Percentiles rank a stretch among this genome's conserved stretches.
These are phyloP conservation scores for Lasioglossum leucozonium DNA, from an alignment of 2,888 invertebrate species.

Conservation along the genomic window DNA sequence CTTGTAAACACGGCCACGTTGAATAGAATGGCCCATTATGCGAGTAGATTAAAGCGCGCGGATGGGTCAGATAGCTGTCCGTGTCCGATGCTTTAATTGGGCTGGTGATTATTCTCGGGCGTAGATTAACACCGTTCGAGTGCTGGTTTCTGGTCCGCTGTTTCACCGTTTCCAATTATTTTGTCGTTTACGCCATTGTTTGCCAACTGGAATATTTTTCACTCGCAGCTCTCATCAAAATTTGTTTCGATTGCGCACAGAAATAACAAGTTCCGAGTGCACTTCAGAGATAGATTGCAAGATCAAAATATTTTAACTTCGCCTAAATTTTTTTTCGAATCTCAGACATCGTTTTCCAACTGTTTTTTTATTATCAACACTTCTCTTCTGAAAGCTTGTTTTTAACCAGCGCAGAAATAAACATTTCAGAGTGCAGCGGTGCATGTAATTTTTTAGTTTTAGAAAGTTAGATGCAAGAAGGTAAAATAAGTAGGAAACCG, in stretches of 20 bases:
- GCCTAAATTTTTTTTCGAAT: too few relatives aligned
- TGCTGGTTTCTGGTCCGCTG: background rate
- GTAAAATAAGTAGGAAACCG: background rate
- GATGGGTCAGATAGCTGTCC: background rate
- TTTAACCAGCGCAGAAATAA: background rate
- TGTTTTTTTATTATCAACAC: too few relatives aligned
- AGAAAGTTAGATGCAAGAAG: background rate
- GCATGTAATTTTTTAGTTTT: background rate
- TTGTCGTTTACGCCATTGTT: background rate
- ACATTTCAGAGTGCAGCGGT: background rate
- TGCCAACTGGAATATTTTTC: background rate
- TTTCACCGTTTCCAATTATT: background rate
- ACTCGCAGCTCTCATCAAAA: background rate
- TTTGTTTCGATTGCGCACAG: too few relatives aligned
- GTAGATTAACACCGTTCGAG: background rate
- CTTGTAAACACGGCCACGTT: background rate
- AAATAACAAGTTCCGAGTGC: too few relatives aligned
- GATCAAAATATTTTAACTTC: too few relatives aligned
- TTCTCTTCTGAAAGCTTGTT: background rate
- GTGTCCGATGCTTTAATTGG: constrained; percentile 10
- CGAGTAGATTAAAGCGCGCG: too few relatives aligned
- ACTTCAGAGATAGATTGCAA: too few relatives aligned
- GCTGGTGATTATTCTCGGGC: background rate
- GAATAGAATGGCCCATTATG: background rate
- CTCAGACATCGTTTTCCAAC: background rate